phyloP scores from a whole-genome alignment of 2,888 invertebrate species.

The Thera obeliscata region DNA sequence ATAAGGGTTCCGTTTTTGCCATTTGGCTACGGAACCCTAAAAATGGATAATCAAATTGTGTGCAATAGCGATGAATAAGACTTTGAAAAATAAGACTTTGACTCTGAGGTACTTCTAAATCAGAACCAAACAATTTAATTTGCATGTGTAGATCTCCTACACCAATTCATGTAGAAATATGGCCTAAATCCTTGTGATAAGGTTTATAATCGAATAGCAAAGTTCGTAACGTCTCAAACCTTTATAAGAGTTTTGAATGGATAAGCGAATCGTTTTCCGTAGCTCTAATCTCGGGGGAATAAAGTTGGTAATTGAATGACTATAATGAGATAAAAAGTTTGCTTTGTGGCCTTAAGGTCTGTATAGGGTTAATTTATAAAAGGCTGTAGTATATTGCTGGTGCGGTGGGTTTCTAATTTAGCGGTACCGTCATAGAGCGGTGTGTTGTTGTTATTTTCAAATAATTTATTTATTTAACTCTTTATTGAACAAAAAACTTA shows the following conservation, averaged over 20 bases:
- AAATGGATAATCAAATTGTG: too few species aligned
- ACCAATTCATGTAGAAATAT: neutral
- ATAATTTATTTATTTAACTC: too few species aligned
- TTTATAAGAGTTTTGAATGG: slow-evolving; percentile 4
- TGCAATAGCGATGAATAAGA: neutral
- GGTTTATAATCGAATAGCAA: slow-evolving; percentile 11
- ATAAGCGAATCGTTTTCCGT: slow-evolving; percentile 11
- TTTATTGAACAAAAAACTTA: too few species aligned
- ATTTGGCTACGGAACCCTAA: too few species aligned
- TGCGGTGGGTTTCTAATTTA: neutral
- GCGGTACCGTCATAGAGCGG: neutral
- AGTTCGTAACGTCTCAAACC: slow-evolving; percentile 4
- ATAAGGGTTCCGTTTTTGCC: too few species aligned
- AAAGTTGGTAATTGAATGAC: slow-evolving; percentile 25
- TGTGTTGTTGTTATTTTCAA: too few species aligned
- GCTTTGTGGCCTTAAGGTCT: slow-evolving; percentile 6
- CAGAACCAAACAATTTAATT: slow-evolving; percentile 27
- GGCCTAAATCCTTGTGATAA: slow-evolving; percentile 16
- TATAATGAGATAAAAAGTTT: neutral
- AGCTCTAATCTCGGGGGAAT: slow-evolving; percentile 18
- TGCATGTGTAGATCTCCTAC: slow-evolving; percentile 18
- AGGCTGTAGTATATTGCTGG: slow-evolving; percentile 15
- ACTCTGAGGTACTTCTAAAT: slow-evolving; percentile 7
- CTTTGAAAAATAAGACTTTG: slow-evolving; percentile 1
- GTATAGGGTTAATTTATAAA: slow-evolving; percentile 29